A percentile compares a stretch with the other conserved stretches of the same genome.
Evolutionary conservation across 1,140 invertebrate genomes (phyloP).

Genomic region (Brachionus rubens): DNA sequence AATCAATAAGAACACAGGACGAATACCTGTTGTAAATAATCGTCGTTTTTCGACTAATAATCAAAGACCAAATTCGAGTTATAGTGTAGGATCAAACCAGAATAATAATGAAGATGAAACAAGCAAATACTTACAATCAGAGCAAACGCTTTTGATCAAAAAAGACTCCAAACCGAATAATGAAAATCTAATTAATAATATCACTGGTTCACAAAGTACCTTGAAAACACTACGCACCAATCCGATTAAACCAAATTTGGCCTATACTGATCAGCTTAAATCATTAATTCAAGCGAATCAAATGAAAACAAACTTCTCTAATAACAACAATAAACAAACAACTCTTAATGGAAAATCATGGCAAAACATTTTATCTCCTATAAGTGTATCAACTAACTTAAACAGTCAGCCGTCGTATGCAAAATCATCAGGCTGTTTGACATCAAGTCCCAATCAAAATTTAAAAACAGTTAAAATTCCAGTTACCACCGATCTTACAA

Average conservation of each 20-base stretch:
- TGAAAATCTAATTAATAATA: background rate
- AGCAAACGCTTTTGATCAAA: background rate
- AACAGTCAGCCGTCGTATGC: background rate
- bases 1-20: background rate
- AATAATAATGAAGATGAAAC: background rate
- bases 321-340: background rate
- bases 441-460: constrained; percentile 23
- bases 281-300: constrained; percentile 6
- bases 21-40: background rate
- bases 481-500: constrained; percentile 28
- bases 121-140: background rate
- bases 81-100: constrained; percentile 1
- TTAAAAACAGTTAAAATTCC: constrained; percentile 39
- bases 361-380: constrained; percentile 15
- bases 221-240: background rate
- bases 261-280: constrained; percentile 22
- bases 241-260: constrained; percentile 12
- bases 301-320: background rate
- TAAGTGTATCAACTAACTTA: constrained; percentile 24
- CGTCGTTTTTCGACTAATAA: background rate
- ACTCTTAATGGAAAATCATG: background rate
- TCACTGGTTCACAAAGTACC: background rate
- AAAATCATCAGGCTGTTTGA: constrained; percentile 7
- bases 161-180: constrained; percentile 29
- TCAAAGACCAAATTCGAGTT: constrained; percentile 30